A percentile compares a stretch with the other conserved stretches of the same genome.
phyloP scores from a whole-genome alignment of 2,888 invertebrate species.

The Xestoiulus laeticollis region DNA sequence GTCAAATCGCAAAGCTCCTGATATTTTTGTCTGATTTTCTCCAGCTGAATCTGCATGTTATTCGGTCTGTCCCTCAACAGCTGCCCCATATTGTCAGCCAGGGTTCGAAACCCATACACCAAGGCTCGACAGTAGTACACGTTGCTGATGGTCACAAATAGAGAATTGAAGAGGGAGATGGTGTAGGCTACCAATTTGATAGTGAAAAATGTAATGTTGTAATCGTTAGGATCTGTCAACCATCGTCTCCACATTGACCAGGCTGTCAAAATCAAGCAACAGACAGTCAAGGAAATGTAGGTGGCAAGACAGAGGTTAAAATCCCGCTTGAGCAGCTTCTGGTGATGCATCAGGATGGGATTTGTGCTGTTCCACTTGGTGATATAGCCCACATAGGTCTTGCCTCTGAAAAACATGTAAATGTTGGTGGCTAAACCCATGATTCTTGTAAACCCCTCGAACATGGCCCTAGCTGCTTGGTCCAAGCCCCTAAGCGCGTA shows the following conservation, averaged over 20 bases:
- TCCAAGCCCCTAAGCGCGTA: constrained; percentile 6
- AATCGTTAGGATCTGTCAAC: neutral
- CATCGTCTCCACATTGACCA: constrained; percentile 25
- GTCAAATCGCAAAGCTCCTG: constrained; percentile 6
- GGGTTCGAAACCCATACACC: constrained; percentile 10
- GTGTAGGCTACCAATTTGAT: constrained; percentile 48
- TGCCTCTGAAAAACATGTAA: neutral
- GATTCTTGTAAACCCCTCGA: constrained; percentile 43
- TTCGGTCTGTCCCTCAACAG: constrained; percentile 32
- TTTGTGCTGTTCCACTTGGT: constrained; percentile 24
- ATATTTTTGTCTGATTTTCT: constrained; percentile 43
- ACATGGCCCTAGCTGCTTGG: constrained; percentile 30
- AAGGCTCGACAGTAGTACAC: constrained; percentile 19
- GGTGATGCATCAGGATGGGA: neutral
- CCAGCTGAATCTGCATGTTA: constrained; percentile 14
- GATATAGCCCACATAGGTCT: constrained; percentile 30
- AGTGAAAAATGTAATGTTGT: constrained; percentile 34
- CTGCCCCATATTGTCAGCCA: neutral
- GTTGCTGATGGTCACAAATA: constrained; percentile 30
- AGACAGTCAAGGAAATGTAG: neutral
- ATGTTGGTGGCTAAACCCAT: constrained; percentile 9
- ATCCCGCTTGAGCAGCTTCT: neutral
- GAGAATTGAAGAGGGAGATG: constrained; percentile 47
- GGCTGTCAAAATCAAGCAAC: constrained; percentile 45
- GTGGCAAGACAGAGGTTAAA: neutral